phyloP scores from a whole-genome alignment of 1,140 invertebrate species.

The Leguminivora glycinivorella region DNA sequence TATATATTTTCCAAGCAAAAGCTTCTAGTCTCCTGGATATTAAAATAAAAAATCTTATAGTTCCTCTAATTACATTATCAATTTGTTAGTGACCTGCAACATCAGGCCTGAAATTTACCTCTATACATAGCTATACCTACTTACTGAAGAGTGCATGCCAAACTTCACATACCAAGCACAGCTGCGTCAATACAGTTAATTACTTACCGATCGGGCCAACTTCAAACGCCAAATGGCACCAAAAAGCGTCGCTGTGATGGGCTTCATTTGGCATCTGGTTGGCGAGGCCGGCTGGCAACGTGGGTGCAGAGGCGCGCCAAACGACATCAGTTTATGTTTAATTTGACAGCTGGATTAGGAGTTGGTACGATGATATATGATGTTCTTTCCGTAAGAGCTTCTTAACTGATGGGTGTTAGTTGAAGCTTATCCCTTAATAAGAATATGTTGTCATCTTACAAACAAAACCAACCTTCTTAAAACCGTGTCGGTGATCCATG shows the following conservation, averaged over 20 bases:
- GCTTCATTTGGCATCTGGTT: constrained; percentile 50
- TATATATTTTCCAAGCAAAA: no score
- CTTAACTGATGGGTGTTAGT: no score
- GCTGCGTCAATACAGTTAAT: constrained; percentile 35
- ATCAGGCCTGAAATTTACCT: no score
- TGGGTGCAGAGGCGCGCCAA: constrained; percentile 39
- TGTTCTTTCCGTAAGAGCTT: background rate
- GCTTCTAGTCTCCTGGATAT: no score
- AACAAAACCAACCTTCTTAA: no score
- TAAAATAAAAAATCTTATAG: no score
- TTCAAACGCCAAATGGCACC: constrained; percentile 42
- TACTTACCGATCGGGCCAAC: constrained; percentile 25
- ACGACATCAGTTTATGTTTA: constrained; percentile 37
- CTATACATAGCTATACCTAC: no score
- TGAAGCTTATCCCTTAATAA: no score
- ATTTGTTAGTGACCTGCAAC: no score
- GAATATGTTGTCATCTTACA: no score
- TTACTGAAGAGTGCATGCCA: background rate
- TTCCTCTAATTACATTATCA: no score
- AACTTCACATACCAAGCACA: background rate
- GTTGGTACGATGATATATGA: background rate
- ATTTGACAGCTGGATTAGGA: constrained; percentile 43
- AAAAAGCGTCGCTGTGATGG: constrained; percentile 38
- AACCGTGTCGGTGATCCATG: no score
- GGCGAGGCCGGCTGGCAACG: constrained; percentile 44